Evolutionary conservation across 2,888 invertebrate species (phyloP).

Genomic region (Nomada fabriciana): DNA sequence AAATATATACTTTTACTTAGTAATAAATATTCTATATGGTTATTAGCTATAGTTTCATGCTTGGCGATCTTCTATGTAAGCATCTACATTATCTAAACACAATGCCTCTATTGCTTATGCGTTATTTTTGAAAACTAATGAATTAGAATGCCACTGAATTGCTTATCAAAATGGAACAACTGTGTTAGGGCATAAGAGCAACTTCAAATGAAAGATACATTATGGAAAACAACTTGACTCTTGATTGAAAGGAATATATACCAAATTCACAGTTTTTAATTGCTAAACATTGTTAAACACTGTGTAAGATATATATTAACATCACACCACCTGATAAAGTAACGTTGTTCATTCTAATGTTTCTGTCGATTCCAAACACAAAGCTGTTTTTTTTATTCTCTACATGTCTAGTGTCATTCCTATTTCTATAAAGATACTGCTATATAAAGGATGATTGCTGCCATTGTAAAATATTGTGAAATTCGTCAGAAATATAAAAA

Average conservation of each 20-base stretch:
- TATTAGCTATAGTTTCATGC: not conserved
- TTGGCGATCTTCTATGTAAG: not conserved
- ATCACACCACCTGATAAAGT: not conserved
- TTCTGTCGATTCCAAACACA: too few species aligned
- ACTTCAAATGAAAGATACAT: not conserved
- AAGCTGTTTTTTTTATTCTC: too few species aligned
- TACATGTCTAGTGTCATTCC: not conserved
- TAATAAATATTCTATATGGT: not conserved
- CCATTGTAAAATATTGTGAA: not conserved
- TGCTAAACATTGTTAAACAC: not conserved
- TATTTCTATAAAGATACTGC: not conserved
- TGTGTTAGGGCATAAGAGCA: not conserved
- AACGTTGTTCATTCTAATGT: not conserved
- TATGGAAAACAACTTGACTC: constrained; percentile 5
- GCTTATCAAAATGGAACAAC: not conserved
- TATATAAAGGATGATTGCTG: not conserved
- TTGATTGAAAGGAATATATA: not conserved
- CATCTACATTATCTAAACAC: not conserved
- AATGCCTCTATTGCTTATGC: not conserved
- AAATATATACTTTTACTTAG: not conserved
- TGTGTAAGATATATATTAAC: not conserved
- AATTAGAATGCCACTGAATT: not conserved
- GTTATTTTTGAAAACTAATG: not conserved
- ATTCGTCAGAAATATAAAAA: not conserved
- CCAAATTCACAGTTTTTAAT: not conserved